A percentile compares a stretch with the other conserved stretches of the same genome.
Evolutionary conservation across 2,888 invertebrate genomes (phyloP).

Genomic region (Barypeithes pellucidus): DNA sequence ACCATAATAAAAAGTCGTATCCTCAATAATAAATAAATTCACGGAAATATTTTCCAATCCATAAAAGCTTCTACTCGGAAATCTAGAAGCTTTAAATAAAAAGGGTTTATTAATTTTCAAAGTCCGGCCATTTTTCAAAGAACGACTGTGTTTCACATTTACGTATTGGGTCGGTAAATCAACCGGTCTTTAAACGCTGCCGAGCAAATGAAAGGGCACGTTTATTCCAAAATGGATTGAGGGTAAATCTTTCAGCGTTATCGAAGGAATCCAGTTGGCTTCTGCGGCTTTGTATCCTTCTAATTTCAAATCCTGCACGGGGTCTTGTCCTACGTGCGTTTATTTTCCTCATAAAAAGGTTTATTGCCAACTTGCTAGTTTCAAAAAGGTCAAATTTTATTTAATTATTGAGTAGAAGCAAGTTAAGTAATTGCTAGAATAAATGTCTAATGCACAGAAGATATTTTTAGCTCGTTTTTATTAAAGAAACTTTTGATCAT

Average conservation of each 20-base stretch:
- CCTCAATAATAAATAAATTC: constrained; percentile 10
- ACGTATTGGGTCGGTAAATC: constrained; percentile 64
- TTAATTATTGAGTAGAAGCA: constrained; percentile 12
- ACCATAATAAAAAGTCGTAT: neutral
- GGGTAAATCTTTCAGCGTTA: constrained; percentile 68
- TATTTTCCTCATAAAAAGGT: constrained; percentile 30
- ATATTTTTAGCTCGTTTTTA: too few relatives aligned
- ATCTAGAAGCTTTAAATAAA: constrained; percentile 33
- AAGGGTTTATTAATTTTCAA: constrained; percentile 44
- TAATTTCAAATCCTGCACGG: constrained; percentile 63
- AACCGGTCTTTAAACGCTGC: constrained; percentile 55
- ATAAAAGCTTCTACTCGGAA: constrained; percentile 13
- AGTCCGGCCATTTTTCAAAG: constrained; percentile 55
- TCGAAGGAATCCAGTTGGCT: constrained; percentile 67
- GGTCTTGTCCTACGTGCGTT: constrained; percentile 33
- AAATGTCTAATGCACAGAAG: too few relatives aligned
- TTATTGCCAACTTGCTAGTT: constrained; percentile 23
- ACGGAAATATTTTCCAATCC: constrained; percentile 17
- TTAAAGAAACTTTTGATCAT: too few relatives aligned
- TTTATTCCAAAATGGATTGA: constrained; percentile 62
- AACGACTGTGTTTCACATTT: constrained; percentile 64
- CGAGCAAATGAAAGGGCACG: constrained; percentile 64
- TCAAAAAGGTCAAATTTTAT: constrained; percentile 14
- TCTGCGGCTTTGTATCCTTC: constrained; percentile 68
- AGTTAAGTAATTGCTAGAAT: constrained; percentile 2